Conservation (phyloP, 2,113 vertebrate species). For the Alouatta palliata region DNA sequence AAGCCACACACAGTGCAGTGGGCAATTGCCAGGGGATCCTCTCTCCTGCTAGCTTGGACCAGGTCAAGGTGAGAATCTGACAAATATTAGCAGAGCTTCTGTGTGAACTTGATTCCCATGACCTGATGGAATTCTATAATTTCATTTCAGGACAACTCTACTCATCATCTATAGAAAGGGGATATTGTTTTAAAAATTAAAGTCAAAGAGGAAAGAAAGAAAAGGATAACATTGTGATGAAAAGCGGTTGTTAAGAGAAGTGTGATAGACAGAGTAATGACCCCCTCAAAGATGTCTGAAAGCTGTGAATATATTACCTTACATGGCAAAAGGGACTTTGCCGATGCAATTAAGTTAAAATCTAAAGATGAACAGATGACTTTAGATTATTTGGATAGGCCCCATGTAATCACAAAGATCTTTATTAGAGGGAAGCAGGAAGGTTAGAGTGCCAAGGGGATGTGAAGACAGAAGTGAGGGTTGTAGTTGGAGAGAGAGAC, state of each 20-base stretch:
- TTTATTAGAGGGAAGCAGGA: not conserved
- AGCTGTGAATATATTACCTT: not conserved
- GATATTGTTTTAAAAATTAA: not conserved
- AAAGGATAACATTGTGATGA: not conserved
- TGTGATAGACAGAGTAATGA: not conserved
- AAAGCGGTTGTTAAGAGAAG: not conserved
- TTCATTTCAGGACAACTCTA: not conserved
- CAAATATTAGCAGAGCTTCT: not conserved
- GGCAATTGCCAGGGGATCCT: not conserved
- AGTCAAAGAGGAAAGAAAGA: not conserved
- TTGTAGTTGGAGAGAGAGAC: not conserved
- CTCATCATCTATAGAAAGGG: not conserved
- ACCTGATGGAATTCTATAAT: not conserved
- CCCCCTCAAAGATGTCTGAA: not conserved
- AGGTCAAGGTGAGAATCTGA: not conserved
- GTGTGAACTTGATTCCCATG: not conserved
- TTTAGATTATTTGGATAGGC: not conserved
- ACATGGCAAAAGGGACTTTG: not conserved
- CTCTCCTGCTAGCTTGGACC: not conserved
- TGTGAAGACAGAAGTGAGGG: not conserved
- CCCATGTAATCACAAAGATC: not conserved
- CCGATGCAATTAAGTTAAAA: not conserved
- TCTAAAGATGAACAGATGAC: not conserved
- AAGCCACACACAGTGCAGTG: rapidly evolving
- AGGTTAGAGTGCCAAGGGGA: not conserved